Evolutionary conservation across 2,888 invertebrate genomes (phyloP), one percentile per base, ranked within the genome.

Genomic region (Zelleria hepariella): DNA sequence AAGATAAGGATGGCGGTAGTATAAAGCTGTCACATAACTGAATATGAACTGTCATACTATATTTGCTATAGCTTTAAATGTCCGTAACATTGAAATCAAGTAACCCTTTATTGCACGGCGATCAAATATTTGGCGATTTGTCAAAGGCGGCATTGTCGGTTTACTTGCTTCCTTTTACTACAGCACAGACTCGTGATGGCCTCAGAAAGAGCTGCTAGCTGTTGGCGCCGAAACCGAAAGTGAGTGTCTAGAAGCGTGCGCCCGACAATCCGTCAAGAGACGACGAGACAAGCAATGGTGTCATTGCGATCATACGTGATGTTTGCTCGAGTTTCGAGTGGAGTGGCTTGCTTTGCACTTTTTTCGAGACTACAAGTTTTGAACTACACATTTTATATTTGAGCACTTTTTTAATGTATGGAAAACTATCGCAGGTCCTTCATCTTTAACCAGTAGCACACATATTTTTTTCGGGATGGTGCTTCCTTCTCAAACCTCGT

Each of bases 191-290:
- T 56, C 56, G 42, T 42, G 42, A 56, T 42, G 42, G 6, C 67
- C 65, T 68, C 67, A 78, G 73, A 72, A 69, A 65, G 66, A 72
- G 63, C 10, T n/a, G 7, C 42, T n/a, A n/a, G n/a, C n/a, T 68
- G 69, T 64, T 73, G 68, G 69, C 67, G 68, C 73, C 72, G 80
- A 82, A 80, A 81, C 66, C 67, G 81, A 81, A 80, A 82, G 81
- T 82, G 73, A 74, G 66, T 42, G 32, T 63, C 20, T 25, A 67
- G 67, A 62, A 70, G 70, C 68, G 72, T 69, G 69, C 67, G 65
- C 49, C 59, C 69, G 54, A 54, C 24, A 27, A 56, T 27, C 27
- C 56, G 56, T 56, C 56, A 32, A 24, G 56, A 27, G 15, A 15
- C 32, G 15, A 15, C 32, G 32, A 42, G 26, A 25, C 54, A 26